Evolutionary conservation across 2,797 vertebrate species (phyloP), one percentile per base, ranked within the genome.

Genomic region (Argentina silus): DNA sequence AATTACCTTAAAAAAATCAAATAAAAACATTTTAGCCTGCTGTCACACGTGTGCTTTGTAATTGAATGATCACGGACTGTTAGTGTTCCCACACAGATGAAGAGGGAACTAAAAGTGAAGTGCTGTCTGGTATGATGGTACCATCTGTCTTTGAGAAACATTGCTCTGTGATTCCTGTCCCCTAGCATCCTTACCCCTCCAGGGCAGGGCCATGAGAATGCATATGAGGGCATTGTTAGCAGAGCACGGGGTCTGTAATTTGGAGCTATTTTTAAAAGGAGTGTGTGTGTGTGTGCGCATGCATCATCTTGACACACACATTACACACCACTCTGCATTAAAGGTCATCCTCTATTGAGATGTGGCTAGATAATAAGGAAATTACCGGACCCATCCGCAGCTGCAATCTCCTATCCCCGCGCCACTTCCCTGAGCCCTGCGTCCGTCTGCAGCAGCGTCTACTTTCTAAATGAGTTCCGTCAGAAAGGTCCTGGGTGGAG

Each of bases 191-290:
- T 73, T 11, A 27, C 50, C 66, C 70, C 68, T 65, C 21, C 44
- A 67, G 70, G 64, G 61, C 74, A 69, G n/a, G 50, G 81, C 60
- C 53, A 60, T 69, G 72, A 83, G 65, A 80, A 72, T 71, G 64
- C 67, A 43, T 72, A 73, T 86, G 77, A 67, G 17, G 44, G 72
- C 84, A 83, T 86, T 86, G 83, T 84, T 84, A 84, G 82, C 23
- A 43, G 75, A 75, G 81, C 77, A 74, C 61, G 51, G 72, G 73
- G 64, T 67, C 73, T 85, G 70, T 84, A 84, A 87, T 89, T 86
- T 84, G 55, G 55, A 74, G 80, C 83, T 90, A 85, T 90, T 91
- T 91, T 87, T 88, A 83, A 83, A 78, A 17, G 59, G 23, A 61
- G 47, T 36, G 27, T 36, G 27, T 36, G 27, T 36, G 27, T 36